Evolutionary conservation across 2,797 vertebrate genomes (phyloP).

Genomic region (Danio tinwini): DNA sequence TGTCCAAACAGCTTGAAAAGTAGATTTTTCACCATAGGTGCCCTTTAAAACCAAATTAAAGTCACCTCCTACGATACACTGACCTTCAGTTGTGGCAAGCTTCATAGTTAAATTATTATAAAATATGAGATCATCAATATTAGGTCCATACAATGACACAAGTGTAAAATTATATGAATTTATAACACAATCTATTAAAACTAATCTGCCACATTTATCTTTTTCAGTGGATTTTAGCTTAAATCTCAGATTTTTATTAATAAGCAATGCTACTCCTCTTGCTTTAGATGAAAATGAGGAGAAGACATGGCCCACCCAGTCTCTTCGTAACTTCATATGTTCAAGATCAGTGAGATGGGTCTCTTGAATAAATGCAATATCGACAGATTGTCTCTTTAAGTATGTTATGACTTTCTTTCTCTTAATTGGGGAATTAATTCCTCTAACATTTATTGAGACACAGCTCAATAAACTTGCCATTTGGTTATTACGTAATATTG

Average conservation of each 20-base stretch:
- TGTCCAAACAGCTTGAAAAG: too few species aligned
- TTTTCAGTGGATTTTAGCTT: neutral
- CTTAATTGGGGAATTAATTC: neutral
- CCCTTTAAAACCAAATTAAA: too few species aligned
- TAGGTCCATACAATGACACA: too few species aligned
- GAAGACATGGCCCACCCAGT: neutral
- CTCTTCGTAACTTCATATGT: neutral
- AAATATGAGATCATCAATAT: neutral
- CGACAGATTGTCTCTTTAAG: neutral
- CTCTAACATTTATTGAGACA: neutral
- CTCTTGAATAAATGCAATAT: neutral
- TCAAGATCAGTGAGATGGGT: slow-evolving; percentile 3
- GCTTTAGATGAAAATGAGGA: neutral
- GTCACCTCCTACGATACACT: too few species aligned
- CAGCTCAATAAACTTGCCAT: neutral
- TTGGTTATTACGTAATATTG: neutral
- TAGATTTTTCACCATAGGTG: too few species aligned
- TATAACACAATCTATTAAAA: neutral
- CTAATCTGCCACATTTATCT: neutral
- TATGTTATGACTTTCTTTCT: neutral
- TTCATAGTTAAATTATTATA: too few species aligned
- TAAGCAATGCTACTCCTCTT: neutral
- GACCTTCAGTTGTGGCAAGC: too few species aligned
- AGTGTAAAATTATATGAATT: neutral
- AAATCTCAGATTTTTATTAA: neutral